phyloP scores from a whole-genome alignment of 2,797 vertebrate species.

The Aratinga solstitialis region DNA sequence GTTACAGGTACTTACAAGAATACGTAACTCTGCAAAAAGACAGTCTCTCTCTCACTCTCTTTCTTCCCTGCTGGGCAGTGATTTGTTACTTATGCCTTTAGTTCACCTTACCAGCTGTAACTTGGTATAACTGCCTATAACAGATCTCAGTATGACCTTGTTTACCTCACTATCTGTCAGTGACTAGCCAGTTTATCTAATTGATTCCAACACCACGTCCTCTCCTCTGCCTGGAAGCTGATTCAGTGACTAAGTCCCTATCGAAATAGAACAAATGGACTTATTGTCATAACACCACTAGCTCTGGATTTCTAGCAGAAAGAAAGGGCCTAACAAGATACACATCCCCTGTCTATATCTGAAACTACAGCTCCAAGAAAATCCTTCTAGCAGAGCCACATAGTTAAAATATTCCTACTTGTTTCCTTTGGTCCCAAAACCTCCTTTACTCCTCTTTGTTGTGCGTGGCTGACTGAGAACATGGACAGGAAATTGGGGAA shows the following conservation, averaged over 20 bases:
- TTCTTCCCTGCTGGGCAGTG: background rate
- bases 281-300: background rate
- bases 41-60: background rate
- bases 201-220: background rate
- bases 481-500: background rate
- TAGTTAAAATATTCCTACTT: background rate
- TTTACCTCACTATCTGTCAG: background rate
- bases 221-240: background rate
- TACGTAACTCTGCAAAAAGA: background rate
- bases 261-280: background rate
- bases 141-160: background rate
- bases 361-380: background rate
- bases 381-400: background rate
- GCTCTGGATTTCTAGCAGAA: background rate
- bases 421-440: background rate
- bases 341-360: background rate
- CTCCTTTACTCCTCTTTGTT: background rate
- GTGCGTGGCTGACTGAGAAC: background rate
- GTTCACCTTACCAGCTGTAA: background rate
- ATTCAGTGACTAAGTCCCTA: background rate
- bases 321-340: background rate
- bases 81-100: background rate
- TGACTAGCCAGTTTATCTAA: background rate
- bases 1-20: background rate
- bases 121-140: background rate